A percentile compares a stretch with the other conserved stretches of the same genome.
These are phyloP conservation scores for Parascotia fuliginaria DNA, from an alignment of 2,888 invertebrate genomes.

Conservation along the genomic window DNA sequence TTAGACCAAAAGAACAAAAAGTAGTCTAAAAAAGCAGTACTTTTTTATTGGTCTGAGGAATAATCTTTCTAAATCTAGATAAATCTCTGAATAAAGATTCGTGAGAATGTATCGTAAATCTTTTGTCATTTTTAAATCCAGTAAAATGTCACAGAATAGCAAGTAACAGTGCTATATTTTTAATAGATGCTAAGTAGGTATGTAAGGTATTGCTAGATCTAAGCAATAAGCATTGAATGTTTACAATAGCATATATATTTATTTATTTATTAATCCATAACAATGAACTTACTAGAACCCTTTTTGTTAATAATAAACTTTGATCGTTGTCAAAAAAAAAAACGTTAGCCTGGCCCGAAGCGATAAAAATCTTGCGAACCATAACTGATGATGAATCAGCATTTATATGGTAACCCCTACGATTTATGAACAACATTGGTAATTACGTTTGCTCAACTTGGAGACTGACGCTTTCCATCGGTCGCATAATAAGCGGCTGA, in stretches of 20 bases:
- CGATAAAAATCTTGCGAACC: slow-evolving; percentile 55
- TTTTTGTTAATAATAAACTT: slow-evolving; percentile 28
- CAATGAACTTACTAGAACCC: slow-evolving; percentile 1
- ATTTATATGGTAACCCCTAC: slow-evolving; percentile 55
- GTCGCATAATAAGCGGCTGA: slow-evolving; percentile 62
- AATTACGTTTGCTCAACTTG: slow-evolving; percentile 52
- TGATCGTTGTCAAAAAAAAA: slow-evolving; percentile 42
- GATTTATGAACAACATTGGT: slow-evolving; percentile 46
- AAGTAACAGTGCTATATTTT: too few species aligned
- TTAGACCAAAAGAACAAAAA: too few species aligned
- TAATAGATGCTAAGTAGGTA: too few species aligned
- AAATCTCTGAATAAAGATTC: too few species aligned
- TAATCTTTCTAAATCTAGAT: too few species aligned
- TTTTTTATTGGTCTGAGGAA: too few species aligned
- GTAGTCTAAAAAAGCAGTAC: too few species aligned
- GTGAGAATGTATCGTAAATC: too few species aligned
- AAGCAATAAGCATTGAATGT: not conserved
- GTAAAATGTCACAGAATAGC: too few species aligned
- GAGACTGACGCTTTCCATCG: slow-evolving; percentile 56
- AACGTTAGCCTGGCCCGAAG: slow-evolving; percentile 39
- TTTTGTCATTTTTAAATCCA: too few species aligned
- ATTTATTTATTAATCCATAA: not conserved
- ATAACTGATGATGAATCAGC: slow-evolving; percentile 70
- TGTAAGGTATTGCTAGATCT: too few species aligned
- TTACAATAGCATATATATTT: not conserved